Evolutionary conservation across 1,140 invertebrate species (phyloP).

Genomic region (Apis florea): DNA sequence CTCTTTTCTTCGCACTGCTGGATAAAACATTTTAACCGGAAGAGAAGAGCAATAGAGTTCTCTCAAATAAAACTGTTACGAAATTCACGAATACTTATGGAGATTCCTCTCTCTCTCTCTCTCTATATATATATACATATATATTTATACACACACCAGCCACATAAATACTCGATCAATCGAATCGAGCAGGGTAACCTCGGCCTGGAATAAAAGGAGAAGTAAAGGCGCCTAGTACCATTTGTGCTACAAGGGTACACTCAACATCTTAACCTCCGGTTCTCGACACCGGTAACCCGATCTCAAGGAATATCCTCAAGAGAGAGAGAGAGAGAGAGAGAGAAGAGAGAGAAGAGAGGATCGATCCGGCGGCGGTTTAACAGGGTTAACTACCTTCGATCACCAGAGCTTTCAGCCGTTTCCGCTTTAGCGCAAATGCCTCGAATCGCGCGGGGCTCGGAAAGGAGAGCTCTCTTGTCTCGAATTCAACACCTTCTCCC

Average conservation of each 20-base stretch:
- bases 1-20: too few species aligned
- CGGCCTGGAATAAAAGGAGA: conserved; percentile 21
- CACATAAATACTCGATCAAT: conserved; percentile 24
- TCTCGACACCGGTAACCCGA: conserved; percentile 63
- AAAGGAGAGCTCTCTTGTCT: conserved; percentile 47
- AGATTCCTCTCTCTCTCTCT: too few species aligned
- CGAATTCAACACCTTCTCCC: conserved; percentile 41
- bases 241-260: conserved; percentile 67
- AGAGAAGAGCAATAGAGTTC: too few species aligned
- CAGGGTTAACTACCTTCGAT: conserved; percentile 70
- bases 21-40: too few species aligned
- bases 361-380: conserved; percentile 64
- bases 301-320: conserved; percentile 53
- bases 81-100: not conserved
- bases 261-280: conserved; percentile 65
- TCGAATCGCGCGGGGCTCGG: not conserved
- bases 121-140: too few species aligned
- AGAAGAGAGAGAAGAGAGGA: conserved; percentile 31
- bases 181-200: not conserved
- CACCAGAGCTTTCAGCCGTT: conserved; percentile 27
- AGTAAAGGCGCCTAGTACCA: conserved; percentile 43
- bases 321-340: not conserved
- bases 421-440: not conserved
- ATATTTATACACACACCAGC: too few species aligned
- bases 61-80: too few species aligned